These are phyloP conservation scores for Elgaria multicarinata DNA, from an alignment of 2,113 vertebrate genomes.

Conservation along the genomic window DNA sequence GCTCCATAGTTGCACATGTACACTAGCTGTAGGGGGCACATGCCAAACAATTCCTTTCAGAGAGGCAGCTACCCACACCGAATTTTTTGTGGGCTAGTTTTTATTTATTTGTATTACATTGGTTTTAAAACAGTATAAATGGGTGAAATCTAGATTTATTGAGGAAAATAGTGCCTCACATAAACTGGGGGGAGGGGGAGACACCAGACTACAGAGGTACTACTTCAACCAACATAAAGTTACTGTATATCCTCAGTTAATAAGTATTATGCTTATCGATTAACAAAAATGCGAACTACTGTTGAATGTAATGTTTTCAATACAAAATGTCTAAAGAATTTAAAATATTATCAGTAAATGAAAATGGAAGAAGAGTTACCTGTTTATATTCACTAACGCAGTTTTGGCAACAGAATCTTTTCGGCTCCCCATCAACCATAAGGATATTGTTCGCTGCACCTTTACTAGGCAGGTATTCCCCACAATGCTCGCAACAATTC, in stretches of 20 bases:
- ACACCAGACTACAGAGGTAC: background rate
- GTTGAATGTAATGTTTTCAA: background rate
- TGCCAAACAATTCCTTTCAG: background rate
- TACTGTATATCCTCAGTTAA: background rate
- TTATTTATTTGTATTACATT: background rate
- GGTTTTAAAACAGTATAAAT: background rate
- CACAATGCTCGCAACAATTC: constrained; percentile 99
- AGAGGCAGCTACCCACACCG: background rate
- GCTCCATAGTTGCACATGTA: background rate
- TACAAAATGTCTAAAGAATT: background rate
- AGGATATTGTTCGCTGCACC: constrained; percentile 94
- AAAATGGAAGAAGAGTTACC: constrained; percentile 78
- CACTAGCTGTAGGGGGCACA: background rate
- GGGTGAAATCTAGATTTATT: background rate
- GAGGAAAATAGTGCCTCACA: background rate
- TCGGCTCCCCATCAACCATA: constrained; percentile 95
- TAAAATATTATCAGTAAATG: background rate
- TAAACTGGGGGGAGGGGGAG: background rate
- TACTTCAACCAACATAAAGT: background rate
- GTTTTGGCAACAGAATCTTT: constrained; percentile 97
- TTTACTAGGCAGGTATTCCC: constrained; percentile 95
- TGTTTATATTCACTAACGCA: constrained; percentile 97
- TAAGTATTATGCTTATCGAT: background rate
- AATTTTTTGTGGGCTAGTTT: background rate
- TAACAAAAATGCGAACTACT: background rate